A percentile compares a stretch with the other conserved stretches of the same genome.
Conservation (phyloP, 1,140 invertebrate species). For the Homarus americanus region DNA sequence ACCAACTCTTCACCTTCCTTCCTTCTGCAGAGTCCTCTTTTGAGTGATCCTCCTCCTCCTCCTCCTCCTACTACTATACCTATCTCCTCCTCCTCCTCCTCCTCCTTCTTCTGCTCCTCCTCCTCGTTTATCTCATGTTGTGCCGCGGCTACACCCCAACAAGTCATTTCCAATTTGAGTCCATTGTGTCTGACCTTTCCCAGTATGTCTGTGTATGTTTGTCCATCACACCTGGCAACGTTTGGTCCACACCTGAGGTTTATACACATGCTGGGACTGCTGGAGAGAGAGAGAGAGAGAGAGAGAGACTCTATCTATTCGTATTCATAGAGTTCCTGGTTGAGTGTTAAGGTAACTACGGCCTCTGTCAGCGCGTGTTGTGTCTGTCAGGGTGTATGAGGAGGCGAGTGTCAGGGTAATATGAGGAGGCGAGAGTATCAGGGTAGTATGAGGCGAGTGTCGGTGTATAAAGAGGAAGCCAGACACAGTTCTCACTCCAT, state of each 20-base stretch:
- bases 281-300: too few species aligned
- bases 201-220: slow-evolving; percentile 20
- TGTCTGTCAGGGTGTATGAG: too few species aligned
- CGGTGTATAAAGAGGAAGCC: too few species aligned
- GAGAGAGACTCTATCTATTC: too few species aligned
- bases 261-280: too few species aligned
- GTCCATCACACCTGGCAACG: background rate
- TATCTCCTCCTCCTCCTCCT: background rate
- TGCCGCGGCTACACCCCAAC: slow-evolving; percentile 11
- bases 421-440: too few species aligned
- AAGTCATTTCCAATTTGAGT: slow-evolving; percentile 50
- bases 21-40: background rate
- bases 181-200: slow-evolving; percentile 27
- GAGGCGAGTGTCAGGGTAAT: too few species aligned
- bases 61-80: background rate
- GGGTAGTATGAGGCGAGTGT: too few species aligned
- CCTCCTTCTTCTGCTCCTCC: background rate
- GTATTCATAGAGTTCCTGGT: too few species aligned
- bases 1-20: background rate
- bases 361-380: too few species aligned
- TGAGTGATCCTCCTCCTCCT: slow-evolving; percentile 1
- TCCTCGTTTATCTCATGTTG: slow-evolving; percentile 20
- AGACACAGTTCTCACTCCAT: too few species aligned
- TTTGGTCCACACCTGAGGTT: background rate
- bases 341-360: too few species aligned